A percentile compares a stretch with the other conserved stretches of the same genome.
These are phyloP conservation scores for Drosophila mayaguana DNA, from an alignment of 2,888 invertebrate species.

Conservation along the genomic window DNA sequence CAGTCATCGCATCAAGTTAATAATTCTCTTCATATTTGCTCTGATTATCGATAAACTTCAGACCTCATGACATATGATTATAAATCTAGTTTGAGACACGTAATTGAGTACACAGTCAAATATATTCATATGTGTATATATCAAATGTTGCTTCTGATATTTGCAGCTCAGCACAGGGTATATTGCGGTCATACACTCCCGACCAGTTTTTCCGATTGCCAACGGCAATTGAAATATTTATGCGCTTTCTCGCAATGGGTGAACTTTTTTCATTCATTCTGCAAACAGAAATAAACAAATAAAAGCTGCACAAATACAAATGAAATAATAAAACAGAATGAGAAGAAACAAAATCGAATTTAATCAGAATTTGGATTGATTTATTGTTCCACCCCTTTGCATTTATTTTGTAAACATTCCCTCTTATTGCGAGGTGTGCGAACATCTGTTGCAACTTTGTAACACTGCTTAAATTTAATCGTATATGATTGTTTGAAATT, in stretches of 20 bases:
- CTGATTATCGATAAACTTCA: not conserved
- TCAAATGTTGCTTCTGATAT: not conserved
- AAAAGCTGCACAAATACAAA: too few species aligned
- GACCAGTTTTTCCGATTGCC: not conserved
- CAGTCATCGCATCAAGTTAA: not conserved
- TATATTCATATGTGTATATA: too few species aligned
- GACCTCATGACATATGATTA: too few species aligned
- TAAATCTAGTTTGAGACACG: too few species aligned
- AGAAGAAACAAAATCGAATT: not conserved
- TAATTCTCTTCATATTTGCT: not conserved
- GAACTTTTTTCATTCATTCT: not conserved
- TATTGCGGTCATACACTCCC: not conserved
- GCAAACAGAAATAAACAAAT: not conserved
- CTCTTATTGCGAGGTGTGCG: constrained; percentile 1
- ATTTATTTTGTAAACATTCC: not conserved
- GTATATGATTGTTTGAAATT: not conserved
- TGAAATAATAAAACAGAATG: not conserved
- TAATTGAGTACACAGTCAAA: too few species aligned
- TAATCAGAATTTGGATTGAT: not conserved
- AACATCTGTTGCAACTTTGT: not conserved
- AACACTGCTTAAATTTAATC: not conserved
- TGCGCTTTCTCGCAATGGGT: not conserved
- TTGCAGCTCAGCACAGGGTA: not conserved
- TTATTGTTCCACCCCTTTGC: not conserved
- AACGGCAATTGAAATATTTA: constrained; percentile 9